Evolutionary conservation across 2,113 vertebrate species (phyloP), one percentile per base, ranked within the genome.

Genomic region (Pygoscelis antarcticus): DNA sequence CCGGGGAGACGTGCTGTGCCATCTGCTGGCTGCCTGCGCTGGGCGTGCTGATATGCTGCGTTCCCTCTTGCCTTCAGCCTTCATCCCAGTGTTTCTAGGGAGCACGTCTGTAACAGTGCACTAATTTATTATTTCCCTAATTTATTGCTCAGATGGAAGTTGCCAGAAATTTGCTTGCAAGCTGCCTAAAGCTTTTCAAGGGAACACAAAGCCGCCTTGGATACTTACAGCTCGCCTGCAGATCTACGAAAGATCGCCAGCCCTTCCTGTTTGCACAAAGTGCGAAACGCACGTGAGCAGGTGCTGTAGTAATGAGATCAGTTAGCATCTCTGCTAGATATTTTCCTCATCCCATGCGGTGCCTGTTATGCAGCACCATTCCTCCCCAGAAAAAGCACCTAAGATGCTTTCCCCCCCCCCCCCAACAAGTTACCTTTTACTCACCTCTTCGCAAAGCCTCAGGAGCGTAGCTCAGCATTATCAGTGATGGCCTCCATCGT

Each of bases 21-120:
- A 90, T 77, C 83, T 85, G 92, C 90, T 3, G 4, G 81, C 83
- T 65, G 74, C 54, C 72, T 49, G 68, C 10, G 1, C 26, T 0
- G 13, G 62, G 30, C 13, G 0, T 20, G 3, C 55, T 1, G 18
- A 47, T 32, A 8, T 0, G 0, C 27, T 1, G 6, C 1, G 0
- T 3, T 65, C 58, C 52, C 51, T 49, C 20, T 4, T 2, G 40
- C 66, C 80, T 57, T 9, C 34, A 47, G 54, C 93, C 55, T 27
- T 29, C 26, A 90, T 8, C 74, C 74, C 36, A 22, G 0, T 0
- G 0, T 15, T 83, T 25, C 86, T 16, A 42, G 21, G 16, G 25
- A 79, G 40, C 0, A 0, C 2, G 5, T 23, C 69, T 13, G 2
- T 29, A 60, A 36, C 2, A 26, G 44, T 12, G 1, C 6, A 2